Evolutionary conservation across 1,140 invertebrate genomes (phyloP), one percentile per base, ranked within the genome.

Genomic region (Oreohelix idahoensis): DNA sequence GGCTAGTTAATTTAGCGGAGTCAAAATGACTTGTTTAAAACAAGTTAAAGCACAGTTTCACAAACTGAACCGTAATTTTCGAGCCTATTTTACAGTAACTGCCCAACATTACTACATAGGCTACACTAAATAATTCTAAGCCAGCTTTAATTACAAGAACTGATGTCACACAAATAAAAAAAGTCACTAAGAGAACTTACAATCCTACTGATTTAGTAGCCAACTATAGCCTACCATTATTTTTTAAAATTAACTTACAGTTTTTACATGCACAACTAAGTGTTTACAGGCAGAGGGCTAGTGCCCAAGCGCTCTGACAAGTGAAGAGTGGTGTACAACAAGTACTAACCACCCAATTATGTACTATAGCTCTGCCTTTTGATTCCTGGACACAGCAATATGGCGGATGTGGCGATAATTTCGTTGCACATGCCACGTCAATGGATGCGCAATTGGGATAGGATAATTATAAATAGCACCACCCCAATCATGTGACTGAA

Each of bases 381-480:
- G 5, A 49, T 45, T 49, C 70, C 49, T 83, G 80, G 45, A 13
- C 83, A 51, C 81, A 63, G 81, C 83, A 88, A 87, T 82, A 88
- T 88, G 88, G 88, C 88, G 88, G 86, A 89, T 86, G 88, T 89
- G 88, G 85, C 77, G 29, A 83, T 85, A 84, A 86, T 79, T 84
- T 88, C 87, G 88, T 89, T 87, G 86, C 87, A 86, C 86, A 87
- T 88, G 87, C 88, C 88, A 89, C 88, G 88, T 89, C 88, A 89
- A 89, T 89, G 77, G 63, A 83, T 79, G 84, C 84, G 70, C 49
- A 77, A 83, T 84, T 81, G 83, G 79, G 79, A 76, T 84, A 79
- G 53, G 26, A 39, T 17, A 1, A 79, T 79, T 71, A 63, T 26
- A 58, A 63, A 71, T 84, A 35, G 15, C 32, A 1, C 26, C n/a